A percentile compares a stretch with the other conserved stretches of the same genome.
Evolutionary conservation across 1,140 invertebrate genomes (phyloP).

Genomic region (Drosophila lini): DNA sequence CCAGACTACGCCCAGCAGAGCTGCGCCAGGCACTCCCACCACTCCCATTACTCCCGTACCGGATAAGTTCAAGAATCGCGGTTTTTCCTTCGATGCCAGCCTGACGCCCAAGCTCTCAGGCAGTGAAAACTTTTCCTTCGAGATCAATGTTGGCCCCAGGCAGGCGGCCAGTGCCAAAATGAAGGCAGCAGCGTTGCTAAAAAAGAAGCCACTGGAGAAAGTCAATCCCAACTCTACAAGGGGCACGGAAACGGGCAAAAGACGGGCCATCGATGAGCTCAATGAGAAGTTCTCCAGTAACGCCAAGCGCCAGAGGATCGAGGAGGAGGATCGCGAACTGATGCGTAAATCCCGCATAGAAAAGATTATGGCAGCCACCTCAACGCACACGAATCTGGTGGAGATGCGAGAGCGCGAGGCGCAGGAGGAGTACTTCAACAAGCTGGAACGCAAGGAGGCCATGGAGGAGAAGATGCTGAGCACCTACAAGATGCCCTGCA

Average conservation of each 20-base stretch:
- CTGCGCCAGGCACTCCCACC: constrained; percentile 3
- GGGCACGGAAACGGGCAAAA: constrained; percentile 86
- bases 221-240: constrained; percentile 88
- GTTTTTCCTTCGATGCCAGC: constrained; percentile 62
- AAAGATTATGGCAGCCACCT: constrained; percentile 91
- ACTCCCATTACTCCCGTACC: constrained; percentile 55
- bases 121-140: constrained; percentile 85
- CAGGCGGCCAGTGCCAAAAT: constrained; percentile 87
- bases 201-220: constrained; percentile 88
- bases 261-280: constrained; percentile 85
- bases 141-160: constrained; percentile 87
- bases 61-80: constrained; percentile 76
- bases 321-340: constrained; percentile 84
- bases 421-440: constrained; percentile 94
- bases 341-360: constrained; percentile 89
- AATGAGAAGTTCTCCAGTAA: constrained; percentile 84
- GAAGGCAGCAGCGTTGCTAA: constrained; percentile 87
- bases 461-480: constrained; percentile 96
- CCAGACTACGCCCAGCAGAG: background rate
- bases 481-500: constrained; percentile 92
- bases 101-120: constrained; percentile 63
- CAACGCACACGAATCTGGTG: constrained; percentile 90
- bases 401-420: constrained; percentile 90
- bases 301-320: constrained; percentile 85
- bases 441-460: constrained; percentile 94